Evolutionary conservation across 2,113 vertebrate species (phyloP).

Genomic region (Cyanistes caeruleus): DNA sequence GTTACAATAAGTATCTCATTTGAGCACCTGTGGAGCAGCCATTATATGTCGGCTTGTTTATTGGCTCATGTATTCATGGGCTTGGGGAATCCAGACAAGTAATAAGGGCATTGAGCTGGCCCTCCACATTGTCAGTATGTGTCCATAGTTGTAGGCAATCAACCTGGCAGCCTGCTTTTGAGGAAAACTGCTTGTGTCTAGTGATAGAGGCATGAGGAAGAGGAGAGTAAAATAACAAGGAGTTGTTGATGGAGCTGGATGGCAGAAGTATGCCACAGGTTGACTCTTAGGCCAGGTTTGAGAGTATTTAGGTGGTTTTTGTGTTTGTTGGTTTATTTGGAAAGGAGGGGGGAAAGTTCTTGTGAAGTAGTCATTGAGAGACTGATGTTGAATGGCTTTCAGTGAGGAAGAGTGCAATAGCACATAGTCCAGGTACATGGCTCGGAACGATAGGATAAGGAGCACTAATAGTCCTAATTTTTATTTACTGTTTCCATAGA

Average conservation of each 20-base stretch:
- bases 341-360: background rate
- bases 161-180: background rate
- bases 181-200: background rate
- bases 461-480: background rate
- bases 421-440: background rate
- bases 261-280: background rate
- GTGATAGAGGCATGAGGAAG: fast-evolving
- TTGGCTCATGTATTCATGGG: background rate
- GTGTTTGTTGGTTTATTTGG: background rate
- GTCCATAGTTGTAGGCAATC: background rate
- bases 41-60: background rate
- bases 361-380: background rate
- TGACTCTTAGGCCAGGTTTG: background rate
- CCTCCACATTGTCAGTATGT: background rate
- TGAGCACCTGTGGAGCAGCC: background rate
- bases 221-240: background rate
- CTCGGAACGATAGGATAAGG: background rate
- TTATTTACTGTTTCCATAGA: slow-evolving; percentile 7
- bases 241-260: background rate
- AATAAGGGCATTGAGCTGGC: background rate
- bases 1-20: background rate
- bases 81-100: background rate
- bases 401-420: background rate
- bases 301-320: background rate
- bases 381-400: background rate